Conservation (phyloP, 1,140 invertebrate species). For the Brachionus paranguensis region DNA sequence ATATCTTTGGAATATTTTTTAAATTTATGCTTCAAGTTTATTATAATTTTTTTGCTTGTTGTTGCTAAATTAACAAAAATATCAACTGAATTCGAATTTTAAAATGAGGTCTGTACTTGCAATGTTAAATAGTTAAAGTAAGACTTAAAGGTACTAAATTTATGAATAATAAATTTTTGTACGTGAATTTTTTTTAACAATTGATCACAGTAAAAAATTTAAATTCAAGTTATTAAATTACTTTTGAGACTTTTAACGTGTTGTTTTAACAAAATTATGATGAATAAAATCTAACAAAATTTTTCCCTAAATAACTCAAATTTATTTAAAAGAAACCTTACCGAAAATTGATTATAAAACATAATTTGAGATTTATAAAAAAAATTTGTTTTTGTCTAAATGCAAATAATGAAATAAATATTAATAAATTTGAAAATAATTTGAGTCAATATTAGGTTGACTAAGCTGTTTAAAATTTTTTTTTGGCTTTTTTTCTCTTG, state of each 20-base stretch:
- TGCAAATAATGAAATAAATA: not conserved
- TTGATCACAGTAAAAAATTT: not conserved
- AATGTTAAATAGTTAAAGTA: not conserved
- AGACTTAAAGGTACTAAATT: not conserved
- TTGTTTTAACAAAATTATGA: not conserved
- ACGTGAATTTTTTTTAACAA: not conserved
- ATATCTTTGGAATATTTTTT: not conserved
- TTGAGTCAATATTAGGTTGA: not conserved
- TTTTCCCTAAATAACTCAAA: not conserved
- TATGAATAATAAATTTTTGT: not conserved
- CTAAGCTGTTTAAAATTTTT: not conserved
- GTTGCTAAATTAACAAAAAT: not conserved
- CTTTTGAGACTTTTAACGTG: not conserved
- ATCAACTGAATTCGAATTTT: not conserved
- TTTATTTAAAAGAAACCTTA: not conserved
- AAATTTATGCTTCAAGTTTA: not conserved
- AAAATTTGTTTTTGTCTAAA: not conserved
- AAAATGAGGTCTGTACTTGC: not conserved
- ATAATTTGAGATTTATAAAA: no score
- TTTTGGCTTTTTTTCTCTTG: not conserved
- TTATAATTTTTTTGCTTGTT: not conserved
- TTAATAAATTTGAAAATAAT: not conserved
- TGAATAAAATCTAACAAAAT: not conserved
- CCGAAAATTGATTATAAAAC: not conserved
- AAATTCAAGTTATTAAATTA: not conserved